Evolutionary conservation across 2,888 invertebrate genomes (phyloP).

Genomic region (Seira sanloemensis): DNA sequence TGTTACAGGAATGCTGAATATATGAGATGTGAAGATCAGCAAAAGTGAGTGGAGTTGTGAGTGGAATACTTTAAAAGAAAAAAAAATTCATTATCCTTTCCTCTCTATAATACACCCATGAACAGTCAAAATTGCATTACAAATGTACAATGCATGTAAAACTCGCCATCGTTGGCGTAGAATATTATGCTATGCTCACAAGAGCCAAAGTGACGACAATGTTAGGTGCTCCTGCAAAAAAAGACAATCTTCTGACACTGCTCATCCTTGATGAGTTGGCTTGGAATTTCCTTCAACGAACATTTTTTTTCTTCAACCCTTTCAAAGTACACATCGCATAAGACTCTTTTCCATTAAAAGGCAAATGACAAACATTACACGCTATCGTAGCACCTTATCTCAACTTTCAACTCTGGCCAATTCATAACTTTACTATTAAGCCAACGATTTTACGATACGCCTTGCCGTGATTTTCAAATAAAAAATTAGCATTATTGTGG

Average conservation of each 20-base stretch:
- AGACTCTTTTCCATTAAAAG: conserved; percentile 3
- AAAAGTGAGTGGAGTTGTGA: neutral
- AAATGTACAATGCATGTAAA: no score
- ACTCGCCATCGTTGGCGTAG: no score
- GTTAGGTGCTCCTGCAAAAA: neutral
- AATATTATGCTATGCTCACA: neutral
- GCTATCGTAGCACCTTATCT: neutral
- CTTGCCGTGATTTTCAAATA: neutral
- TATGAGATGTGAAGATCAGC: neutral
- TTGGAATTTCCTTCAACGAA: conserved; percentile 37
- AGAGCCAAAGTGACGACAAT: neutral
- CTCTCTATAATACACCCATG: neutral
- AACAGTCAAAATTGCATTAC: neutral
- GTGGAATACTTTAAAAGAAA: neutral
- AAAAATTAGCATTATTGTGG: neutral
- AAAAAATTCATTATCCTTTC: neutral
- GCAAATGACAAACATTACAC: neutral
- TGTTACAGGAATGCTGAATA: conserved; percentile 63
- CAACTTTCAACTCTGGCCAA: neutral
- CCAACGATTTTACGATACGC: neutral
- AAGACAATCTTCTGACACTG: neutral
- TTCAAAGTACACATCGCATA: neutral
- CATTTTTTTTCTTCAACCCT: conserved; percentile 7
- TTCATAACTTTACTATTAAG: neutral
- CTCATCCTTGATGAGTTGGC: neutral